Evolutionary conservation across 2,888 invertebrate genomes (phyloP).

Genomic region (Cephus rjabovi): DNA sequence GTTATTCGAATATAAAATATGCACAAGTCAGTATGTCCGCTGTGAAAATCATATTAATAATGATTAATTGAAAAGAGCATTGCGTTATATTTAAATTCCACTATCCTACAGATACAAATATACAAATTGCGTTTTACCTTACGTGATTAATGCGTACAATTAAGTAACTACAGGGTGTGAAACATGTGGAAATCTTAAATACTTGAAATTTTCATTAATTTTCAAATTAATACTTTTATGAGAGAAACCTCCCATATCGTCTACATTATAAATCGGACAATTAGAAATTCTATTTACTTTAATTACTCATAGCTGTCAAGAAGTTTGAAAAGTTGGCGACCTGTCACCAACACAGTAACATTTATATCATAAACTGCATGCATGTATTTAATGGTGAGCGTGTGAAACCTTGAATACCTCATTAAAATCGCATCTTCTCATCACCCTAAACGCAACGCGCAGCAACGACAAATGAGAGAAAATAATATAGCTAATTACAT

Average conservation of each 20-base stretch:
- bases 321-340: neutral
- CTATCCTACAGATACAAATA: neutral
- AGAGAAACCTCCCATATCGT: neutral
- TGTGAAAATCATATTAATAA: neutral
- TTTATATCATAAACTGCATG: neutral
- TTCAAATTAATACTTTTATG: neutral
- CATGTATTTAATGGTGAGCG: neutral
- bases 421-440: neutral
- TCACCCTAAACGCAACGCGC: neutral
- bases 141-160: neutral
- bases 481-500: neutral
- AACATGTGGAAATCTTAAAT: neutral
- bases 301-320: neutral
- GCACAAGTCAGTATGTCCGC: neutral
- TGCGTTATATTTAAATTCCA: neutral
- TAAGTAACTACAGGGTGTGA: neutral
- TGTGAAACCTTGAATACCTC: neutral
- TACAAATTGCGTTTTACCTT: neutral
- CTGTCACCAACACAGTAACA: neutral
- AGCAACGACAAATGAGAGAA: neutral
- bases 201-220: neutral
- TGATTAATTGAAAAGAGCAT: neutral
- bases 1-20: neutral
- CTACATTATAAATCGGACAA: neutral
- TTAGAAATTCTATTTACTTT: neutral